Base-by-base conservation (phyloP, 2,113 vertebrate species). In the Myiopsitta monachus region DNA sequence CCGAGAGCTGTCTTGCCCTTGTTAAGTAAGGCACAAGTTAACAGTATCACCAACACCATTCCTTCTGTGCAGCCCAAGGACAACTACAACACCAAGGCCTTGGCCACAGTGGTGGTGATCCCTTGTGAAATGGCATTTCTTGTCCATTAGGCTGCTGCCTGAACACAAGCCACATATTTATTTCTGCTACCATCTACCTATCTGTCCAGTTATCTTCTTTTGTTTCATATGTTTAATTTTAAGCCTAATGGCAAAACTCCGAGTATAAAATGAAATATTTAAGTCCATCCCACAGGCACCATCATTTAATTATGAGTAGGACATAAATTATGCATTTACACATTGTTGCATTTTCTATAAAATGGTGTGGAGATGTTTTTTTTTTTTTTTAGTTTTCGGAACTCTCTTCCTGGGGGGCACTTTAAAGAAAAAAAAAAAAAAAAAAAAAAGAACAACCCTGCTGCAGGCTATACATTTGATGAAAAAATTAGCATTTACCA, bases 251-350 rank as follows among this genome's bases (percentile, higher is more conserved):
- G 95, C 94, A 97, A 94, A 93, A 96, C 93, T 97, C 93, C 88
- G 91, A 94, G 96, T 95, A 95, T 94, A 97, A 97, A 98, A 98
- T 90, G 94, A 98, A 97, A 93, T 96, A 39, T 39, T 39, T 39
- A 39, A 39, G 39, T 39, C 39, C 39, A 10, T 39, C 39, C 39
- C 39, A 39, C 11, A 39, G 39, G 39, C 39, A 39, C 9, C 39
- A 39, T 39, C 39, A 39, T 39, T 39, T 39, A 39, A 39, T 39
- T 39, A 39, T 39, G 39, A 39, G 39, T 39, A 39, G 11, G 39
- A 39, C 39, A 39, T 39, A 39, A 39, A 39, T 39, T 39, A 39
- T 39, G 39, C 39, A 39, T 39, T 39, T 39, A 39, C 39, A 39
- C 39, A 39, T 39, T 39, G 39, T 39, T 39, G 39, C 39, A 39